Evolutionary conservation across 2,888 invertebrate genomes (phyloP), one percentile per base, ranked within the genome.

Genomic region (Julus scanicus): DNA sequence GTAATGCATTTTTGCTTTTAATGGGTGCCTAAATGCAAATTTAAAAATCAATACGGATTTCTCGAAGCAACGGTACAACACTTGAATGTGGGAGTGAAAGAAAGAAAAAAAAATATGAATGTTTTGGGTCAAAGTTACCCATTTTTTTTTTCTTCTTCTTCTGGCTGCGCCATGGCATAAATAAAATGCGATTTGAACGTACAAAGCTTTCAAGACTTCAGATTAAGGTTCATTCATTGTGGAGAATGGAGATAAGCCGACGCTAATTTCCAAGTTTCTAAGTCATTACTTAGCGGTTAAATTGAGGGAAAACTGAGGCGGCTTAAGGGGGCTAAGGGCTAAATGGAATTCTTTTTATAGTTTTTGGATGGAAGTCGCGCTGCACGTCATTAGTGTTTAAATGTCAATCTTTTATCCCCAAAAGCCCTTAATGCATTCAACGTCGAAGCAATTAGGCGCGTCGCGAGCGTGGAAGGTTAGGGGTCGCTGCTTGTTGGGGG

Each of bases 201-300:
- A 71, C 71, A 29, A 71, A 71, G 71, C 71, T 71, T 29, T 71
- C 71, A 71, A 71, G 71, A 71, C 71, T 71, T 71, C 29, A 71
- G 71, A 71, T 71, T 71, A 71, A 71, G 71, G 71, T 71, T 71
- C 71, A 71, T 71, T 71, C 71, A 71, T 71, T 71, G 71, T 71
- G 71, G 71, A 71, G 71, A 71, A 71, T 71, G 71, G 29, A 71
- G 71, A 71, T 71, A 71, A 71, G 71, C 71, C 71, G 29, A 29
- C 71, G 71, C 71, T 71, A 71, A 71, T 71, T 71, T 71, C 71
- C 71, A 71, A 71, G 71, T 71, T 71, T 71, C 71, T 71, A 71
- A 71, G 71, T 71, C 71, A 71, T 71, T 71, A 71, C 71, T 71
- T 71, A 71, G 71, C 71, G 71, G 71, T 71, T 71, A 71, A 71